Conservation (phyloP, 30 jellyfish, hydroid and myxozoan genomes). For the Pelagia noctiluca region DNA sequence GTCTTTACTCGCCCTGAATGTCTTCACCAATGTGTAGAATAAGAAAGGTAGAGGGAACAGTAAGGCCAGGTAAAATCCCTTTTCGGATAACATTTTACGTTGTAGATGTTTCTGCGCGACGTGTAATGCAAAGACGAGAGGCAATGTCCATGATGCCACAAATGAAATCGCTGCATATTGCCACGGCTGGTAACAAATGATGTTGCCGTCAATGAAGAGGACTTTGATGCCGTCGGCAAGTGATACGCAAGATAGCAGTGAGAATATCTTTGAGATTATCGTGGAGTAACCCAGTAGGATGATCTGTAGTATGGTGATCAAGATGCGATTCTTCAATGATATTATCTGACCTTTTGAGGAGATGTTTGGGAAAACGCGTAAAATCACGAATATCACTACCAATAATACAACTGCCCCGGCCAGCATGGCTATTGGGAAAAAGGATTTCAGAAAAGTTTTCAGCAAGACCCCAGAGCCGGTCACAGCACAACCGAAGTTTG, state of each 20-base stretch:
- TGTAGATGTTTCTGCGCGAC: background rate
- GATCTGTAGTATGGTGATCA: background rate
- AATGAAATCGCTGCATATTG: background rate
- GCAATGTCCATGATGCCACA: slow-evolving; percentile 10
- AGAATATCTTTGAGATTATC: background rate
- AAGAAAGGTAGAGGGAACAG: background rate
- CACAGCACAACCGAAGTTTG: background rate
- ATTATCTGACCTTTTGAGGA: background rate
- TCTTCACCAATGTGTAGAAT: background rate
- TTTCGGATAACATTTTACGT: background rate
- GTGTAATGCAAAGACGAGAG: background rate
- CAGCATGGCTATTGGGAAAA: slow-evolving; percentile 16
- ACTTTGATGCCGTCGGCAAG: slow-evolving; percentile 14
- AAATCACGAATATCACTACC: background rate
- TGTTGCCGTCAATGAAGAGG: background rate
- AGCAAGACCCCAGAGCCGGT: background rate
- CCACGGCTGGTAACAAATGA: slow-evolving; percentile 18
- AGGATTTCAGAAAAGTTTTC: slow-evolving; percentile 2
- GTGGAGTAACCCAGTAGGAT: slow-evolving; percentile 23
- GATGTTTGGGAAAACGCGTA: background rate
- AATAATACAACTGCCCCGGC: background rate
- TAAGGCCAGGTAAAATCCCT: background rate
- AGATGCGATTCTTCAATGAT: background rate
- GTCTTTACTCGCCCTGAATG: background rate
- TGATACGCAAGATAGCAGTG: slow-evolving; percentile 18